These are phyloP conservation scores for Emys orbicularis DNA, from an alignment of 2,797 vertebrate species.

Conservation along the genomic window DNA sequence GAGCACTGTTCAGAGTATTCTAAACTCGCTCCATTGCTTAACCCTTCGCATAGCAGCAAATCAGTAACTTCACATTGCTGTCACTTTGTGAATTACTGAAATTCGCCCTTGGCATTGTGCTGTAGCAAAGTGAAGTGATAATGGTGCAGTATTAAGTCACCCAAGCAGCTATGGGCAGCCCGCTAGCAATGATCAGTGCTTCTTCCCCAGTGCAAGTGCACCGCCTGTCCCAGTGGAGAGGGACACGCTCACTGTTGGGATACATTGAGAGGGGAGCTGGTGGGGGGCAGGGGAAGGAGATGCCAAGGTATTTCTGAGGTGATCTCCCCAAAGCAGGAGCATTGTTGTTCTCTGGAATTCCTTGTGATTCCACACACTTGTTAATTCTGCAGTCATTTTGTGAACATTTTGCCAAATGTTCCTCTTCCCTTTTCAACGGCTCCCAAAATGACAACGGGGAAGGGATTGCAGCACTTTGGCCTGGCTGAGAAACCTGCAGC, in stretches of 20 bases:
- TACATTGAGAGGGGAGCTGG: background rate
- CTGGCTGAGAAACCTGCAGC: background rate
- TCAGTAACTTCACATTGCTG: background rate
- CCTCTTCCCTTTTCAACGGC: fast-evolving
- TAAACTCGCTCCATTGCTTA: background rate
- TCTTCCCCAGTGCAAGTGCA: background rate
- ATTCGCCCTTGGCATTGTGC: background rate
- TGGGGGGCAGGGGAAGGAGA: background rate
- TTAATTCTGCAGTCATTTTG: background rate
- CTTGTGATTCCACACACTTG: background rate
- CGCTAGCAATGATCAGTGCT: background rate
- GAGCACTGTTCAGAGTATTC: background rate
- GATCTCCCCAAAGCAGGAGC: background rate
- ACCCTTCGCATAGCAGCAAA: background rate
- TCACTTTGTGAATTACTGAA: background rate
- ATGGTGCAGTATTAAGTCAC: background rate
- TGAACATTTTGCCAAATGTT: fast-evolving
- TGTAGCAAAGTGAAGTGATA: background rate
- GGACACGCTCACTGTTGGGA: background rate
- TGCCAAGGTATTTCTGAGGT: background rate
- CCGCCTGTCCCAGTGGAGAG: background rate
- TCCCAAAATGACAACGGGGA: background rate
- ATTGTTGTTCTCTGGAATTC: background rate
- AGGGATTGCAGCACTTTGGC: background rate
- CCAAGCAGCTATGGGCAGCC: background rate